Evolutionary conservation across 53 echinoderm and acorn worm genomes (phyloP), one percentile per base, ranked within the genome.

Genomic region (Echinometra lucunter): DNA sequence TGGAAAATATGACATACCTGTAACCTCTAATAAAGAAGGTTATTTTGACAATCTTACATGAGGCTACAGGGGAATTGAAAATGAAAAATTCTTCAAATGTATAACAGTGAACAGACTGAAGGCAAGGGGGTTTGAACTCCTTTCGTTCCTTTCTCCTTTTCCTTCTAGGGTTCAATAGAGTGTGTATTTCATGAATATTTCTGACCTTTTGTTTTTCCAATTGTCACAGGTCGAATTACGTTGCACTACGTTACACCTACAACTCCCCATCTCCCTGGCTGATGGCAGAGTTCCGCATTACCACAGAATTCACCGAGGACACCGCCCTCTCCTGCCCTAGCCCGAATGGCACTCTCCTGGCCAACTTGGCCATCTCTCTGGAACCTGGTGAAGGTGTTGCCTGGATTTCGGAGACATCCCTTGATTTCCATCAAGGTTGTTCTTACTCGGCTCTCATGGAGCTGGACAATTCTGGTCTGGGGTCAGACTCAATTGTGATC

Each of bases 181-280:
- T 53, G 13, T 53, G 53, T 53, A 53, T 53, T 53, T 2, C 0
- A 53, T 53, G 13, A 53, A 53, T 0, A 72, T 72, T 35, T 74
- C 37, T 74, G 28, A 34, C 74, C 1, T 85, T 85, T 85, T 85
- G 17, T 40, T 69, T 72, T 35, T 34, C 6, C 37, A 11, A 15
- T 44, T 44, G 35, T 81, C 44, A 8, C 97, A 97, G 97, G 32
- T 90, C 89, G 58, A 95, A 95, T 38, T 95, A 69, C 58, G 89
- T 96, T 53, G 82, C 60, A 19, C 53, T 97, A 23, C 96, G 96
- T 53, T 97, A 96, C 92, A 94, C 96, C 74, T 96, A 97, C 80
- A 1, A 44, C 72, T 96, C 96, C 30, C 37, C 66, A 37, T 74
- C 88, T 0, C 87, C 91, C 13, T 97, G 96, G 97, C 93, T 81